phyloP scores from a whole-genome alignment of 2,797 vertebrate genomes.

The Melopsittacus undulatus region DNA sequence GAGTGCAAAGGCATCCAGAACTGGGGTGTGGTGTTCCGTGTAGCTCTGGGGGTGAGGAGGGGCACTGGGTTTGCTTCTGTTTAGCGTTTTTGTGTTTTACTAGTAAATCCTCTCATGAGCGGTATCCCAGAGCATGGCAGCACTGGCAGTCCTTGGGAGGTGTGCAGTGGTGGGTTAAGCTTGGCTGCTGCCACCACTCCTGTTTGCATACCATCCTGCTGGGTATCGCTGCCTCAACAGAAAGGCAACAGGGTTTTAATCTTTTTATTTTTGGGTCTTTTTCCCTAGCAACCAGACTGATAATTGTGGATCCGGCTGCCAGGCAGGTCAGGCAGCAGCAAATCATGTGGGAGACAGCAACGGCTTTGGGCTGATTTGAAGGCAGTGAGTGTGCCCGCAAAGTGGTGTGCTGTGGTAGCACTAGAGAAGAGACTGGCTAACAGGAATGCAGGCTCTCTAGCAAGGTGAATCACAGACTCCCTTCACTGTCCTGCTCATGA shows the following conservation, averaged over 20 bases:
- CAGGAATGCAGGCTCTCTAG: fast-evolving
- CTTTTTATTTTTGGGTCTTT: neutral
- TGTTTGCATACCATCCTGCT: neutral
- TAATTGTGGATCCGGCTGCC: neutral
- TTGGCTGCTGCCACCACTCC: neutral
- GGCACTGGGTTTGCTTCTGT: neutral
- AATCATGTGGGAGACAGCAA: neutral
- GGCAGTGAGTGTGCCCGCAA: fast-evolving
- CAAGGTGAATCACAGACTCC: neutral
- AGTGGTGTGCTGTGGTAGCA: fast-evolving
- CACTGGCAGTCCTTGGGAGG: fast-evolving
- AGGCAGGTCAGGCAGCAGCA: neutral
- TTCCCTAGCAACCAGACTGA: neutral
- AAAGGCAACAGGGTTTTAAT: neutral
- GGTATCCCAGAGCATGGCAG: fast-evolving
- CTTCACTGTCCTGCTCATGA: neutral
- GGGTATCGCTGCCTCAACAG: neutral
- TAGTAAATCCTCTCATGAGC: neutral
- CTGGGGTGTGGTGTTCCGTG: fast-evolving
- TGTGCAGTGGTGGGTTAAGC: fast-evolving
- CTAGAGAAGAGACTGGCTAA: fast-evolving
- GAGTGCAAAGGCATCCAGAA: neutral
- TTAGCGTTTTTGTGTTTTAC: neutral
- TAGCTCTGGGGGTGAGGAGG: neutral
- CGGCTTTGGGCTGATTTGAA: neutral